Evolutionary conservation across 1,140 invertebrate species (phyloP), one percentile per base, ranked within the genome.

Genomic region (Chironomus tepperi): DNA sequence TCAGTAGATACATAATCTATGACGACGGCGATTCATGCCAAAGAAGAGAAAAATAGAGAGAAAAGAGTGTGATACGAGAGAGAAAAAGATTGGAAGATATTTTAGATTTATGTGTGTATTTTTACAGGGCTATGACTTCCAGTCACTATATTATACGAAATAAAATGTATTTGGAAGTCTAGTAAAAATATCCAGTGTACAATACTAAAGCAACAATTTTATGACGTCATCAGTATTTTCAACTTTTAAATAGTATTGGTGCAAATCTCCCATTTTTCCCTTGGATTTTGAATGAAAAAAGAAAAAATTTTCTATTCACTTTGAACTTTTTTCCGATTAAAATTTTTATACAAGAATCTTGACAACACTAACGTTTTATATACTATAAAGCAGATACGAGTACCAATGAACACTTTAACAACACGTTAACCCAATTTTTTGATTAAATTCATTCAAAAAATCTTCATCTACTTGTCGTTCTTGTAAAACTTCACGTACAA

Each of bases 401-500:
- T n/a, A 57, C 47, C 47, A n/a, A 57, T 12, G 47, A 57, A n/a
- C 47, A 57, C 5, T 57, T n/a, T n/a, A 57, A 15, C n/a, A 57
- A 12, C 47, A 57, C 47, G n/a, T n/a, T 57, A 18, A 16, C 18
- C 16, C 65, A 70, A 70, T 8, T 19, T 70, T 70, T 21, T 16
- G 18, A 70, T 70, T 70, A 21, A 21, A 70, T 70, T 70, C 65
- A 70, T 70, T 70, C 65, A 70, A 70, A 18, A 70, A 70, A 70
- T 19, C 47, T 57, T 70, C 65, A 18, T 19, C 19, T 70, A 21
- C 65, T 18, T 19, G 65, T 70, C 65, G 65, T 70, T 70, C 65
- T 70, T 70, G 65, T 70, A 70, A 70, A 70, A 19, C 19, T 70
- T 70, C 65, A 70, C 65, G 65, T 70, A 70, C 65, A 70, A 70